Conservation (phyloP, 2,888 invertebrate genomes). For the Apamea sordens region DNA sequence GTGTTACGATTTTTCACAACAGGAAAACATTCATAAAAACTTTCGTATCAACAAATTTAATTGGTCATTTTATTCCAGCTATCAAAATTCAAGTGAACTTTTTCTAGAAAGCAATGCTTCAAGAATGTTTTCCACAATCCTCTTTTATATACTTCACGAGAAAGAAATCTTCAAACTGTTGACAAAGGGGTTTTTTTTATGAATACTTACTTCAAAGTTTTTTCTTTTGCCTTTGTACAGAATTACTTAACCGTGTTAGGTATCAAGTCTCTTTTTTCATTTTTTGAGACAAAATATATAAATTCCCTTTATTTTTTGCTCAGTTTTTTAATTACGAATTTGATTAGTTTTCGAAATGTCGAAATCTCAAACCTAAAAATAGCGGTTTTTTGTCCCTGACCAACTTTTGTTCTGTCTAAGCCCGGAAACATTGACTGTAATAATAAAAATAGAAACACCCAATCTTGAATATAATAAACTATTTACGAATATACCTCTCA, state of each 20-base stretch:
- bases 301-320: too few species aligned
- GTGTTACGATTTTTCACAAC: not conserved
- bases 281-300: too few species aligned
- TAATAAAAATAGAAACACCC: too few species aligned
- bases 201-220: slow-evolving; percentile 28
- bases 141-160: too few species aligned
- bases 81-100: slow-evolving; percentile 7
- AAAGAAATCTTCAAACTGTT: slow-evolving; percentile 39
- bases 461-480: too few species aligned
- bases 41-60: not conserved
- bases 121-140: too few species aligned
- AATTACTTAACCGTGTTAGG: slow-evolving; percentile 6
- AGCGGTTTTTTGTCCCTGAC: not conserved
- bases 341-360: not conserved
- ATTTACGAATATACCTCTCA: too few species aligned
- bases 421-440: too few species aligned
- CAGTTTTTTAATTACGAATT: not conserved
- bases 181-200: slow-evolving; percentile 41
- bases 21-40: not conserved
- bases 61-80: slow-evolving; percentile 5
- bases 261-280: too few species aligned
- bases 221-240: slow-evolving; percentile 21
- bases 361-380: not conserved
- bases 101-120: too few species aligned
- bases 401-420: not conserved